phyloP scores from a whole-genome alignment of 1,140 invertebrate species.

The Harpegnathos saltator region DNA sequence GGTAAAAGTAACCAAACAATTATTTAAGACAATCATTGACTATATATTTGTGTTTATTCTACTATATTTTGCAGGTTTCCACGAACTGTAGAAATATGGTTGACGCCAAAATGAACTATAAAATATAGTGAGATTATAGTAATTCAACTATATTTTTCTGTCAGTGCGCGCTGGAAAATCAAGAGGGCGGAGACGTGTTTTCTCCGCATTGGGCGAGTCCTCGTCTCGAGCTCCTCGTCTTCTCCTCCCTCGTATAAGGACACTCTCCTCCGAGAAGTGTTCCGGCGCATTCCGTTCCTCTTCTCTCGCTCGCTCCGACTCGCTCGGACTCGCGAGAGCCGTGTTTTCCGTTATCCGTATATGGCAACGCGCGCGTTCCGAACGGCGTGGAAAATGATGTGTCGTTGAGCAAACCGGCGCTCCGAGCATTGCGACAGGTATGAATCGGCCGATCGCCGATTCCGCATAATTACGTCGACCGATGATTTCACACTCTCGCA shows the following conservation, averaged over 20 bases:
- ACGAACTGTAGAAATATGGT: too few relatives aligned
- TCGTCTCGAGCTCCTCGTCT: not conserved
- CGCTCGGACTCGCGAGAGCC: too few relatives aligned
- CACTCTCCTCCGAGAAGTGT: not conserved
- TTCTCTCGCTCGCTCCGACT: conserved; percentile 10
- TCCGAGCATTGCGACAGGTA: conserved; percentile 24
- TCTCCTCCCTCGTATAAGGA: not conserved
- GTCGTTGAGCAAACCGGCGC: conserved; percentile 24
- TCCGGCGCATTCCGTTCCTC: conserved; percentile 16
- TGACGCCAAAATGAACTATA: too few relatives aligned
- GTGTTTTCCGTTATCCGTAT: conserved; percentile 43
- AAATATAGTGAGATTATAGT: too few relatives aligned
- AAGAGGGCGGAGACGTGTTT: too few relatives aligned
- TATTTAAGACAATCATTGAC: too few relatives aligned
- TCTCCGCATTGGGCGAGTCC: not conserved
- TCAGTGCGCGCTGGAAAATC: too few relatives aligned
- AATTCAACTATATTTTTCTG: too few relatives aligned
- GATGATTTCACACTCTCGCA: conserved; percentile 32
- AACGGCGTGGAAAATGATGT: conserved; percentile 24
- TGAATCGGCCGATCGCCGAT: conserved; percentile 30
- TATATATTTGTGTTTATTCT: too few relatives aligned
- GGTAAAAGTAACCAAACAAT: too few relatives aligned
- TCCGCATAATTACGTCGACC: conserved; percentile 25
- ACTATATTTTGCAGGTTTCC: too few relatives aligned
- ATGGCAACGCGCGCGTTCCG: not conserved